Percentiles rank a stretch among this genome's conserved stretches.
These are phyloP conservation scores for Diacarnus erythraeanus DNA, from an alignment of 37 sponge, comb jelly and placozoan genomes.

Conservation along the genomic window DNA sequence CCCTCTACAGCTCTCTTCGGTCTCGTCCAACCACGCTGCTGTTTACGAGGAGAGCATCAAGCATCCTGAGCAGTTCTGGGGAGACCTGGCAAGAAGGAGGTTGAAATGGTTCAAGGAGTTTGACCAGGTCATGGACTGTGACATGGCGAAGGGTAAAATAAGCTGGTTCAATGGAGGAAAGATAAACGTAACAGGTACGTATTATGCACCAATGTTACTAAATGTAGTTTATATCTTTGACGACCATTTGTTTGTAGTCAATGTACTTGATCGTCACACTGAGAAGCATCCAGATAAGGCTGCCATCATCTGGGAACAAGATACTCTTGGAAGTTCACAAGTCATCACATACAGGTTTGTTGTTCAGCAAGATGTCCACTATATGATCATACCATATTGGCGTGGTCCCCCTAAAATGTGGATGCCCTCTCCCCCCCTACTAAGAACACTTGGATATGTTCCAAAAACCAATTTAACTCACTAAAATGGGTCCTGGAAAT, in stretches of 20 bases:
- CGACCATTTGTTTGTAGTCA: slow-evolving; percentile 38
- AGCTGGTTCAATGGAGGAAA: slow-evolving; percentile 88
- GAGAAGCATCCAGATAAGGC: slow-evolving; percentile 48
- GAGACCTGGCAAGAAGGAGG: slow-evolving; percentile 72
- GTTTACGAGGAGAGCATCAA: slow-evolving; percentile 74
- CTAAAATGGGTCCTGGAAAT: too few species aligned
- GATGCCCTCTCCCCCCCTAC: too few species aligned
- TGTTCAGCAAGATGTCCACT: too few species aligned
- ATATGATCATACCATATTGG: too few species aligned
- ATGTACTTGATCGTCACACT: slow-evolving; percentile 81
- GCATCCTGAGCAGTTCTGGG: slow-evolving; percentile 87
- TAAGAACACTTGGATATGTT: too few species aligned
- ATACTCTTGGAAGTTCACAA: slow-evolving; percentile 73
- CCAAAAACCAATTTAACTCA: too few species aligned
- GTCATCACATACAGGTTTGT: slow-evolving; percentile 74
- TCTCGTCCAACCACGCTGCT: slow-evolving; percentile 38
- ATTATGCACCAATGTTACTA: background rate
- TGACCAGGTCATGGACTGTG: slow-evolving; percentile 77
- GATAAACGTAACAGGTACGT: slow-evolving; percentile 83
- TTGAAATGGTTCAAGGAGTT: slow-evolving; percentile 76
- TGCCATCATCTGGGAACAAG: slow-evolving; percentile 92
- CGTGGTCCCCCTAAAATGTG: too few species aligned
- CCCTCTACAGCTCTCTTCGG: slow-evolving; percentile 57
- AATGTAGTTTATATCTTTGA: background rate
- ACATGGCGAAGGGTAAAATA: slow-evolving; percentile 71